These are phyloP conservation scores for Myioborus miniatus DNA, from an alignment of 2,797 vertebrate species.

Conservation along the genomic window DNA sequence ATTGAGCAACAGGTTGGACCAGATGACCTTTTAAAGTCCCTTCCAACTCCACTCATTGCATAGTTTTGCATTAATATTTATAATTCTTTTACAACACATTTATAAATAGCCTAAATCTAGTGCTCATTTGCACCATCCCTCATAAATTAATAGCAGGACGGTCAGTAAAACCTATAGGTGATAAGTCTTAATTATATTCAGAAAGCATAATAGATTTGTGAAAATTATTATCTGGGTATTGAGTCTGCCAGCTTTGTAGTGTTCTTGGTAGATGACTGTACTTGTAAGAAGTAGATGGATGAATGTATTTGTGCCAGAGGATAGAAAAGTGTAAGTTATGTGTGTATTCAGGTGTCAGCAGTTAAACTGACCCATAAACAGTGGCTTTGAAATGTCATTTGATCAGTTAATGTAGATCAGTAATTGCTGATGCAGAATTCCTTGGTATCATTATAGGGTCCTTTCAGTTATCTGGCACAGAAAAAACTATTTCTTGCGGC, in stretches of 20 bases:
- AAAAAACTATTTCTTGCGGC: neutral
- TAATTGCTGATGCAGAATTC: neutral
- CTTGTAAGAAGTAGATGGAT: neutral
- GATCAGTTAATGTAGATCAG: neutral
- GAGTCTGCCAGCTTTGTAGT: neutral
- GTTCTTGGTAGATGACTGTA: neutral
- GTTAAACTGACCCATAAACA: neutral
- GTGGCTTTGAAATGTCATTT: neutral
- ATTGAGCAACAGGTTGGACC: neutral
- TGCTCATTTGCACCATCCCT: neutral
- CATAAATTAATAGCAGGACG: neutral
- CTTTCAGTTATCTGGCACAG: neutral
- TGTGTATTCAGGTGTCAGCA: neutral
- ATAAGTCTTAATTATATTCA: neutral
- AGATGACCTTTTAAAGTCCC: neutral
- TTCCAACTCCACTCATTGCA: neutral
- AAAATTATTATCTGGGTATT: neutral
- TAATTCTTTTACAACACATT: neutral
- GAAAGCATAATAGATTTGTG: neutral
- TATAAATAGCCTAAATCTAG: neutral
- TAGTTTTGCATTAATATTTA: neutral
- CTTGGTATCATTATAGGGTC: neutral
- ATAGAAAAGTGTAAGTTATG: neutral
- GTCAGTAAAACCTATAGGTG: neutral
- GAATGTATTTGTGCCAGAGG: neutral